phyloP scores from a whole-genome alignment of 2,797 vertebrate genomes.

The Thamnophis elegans region DNA sequence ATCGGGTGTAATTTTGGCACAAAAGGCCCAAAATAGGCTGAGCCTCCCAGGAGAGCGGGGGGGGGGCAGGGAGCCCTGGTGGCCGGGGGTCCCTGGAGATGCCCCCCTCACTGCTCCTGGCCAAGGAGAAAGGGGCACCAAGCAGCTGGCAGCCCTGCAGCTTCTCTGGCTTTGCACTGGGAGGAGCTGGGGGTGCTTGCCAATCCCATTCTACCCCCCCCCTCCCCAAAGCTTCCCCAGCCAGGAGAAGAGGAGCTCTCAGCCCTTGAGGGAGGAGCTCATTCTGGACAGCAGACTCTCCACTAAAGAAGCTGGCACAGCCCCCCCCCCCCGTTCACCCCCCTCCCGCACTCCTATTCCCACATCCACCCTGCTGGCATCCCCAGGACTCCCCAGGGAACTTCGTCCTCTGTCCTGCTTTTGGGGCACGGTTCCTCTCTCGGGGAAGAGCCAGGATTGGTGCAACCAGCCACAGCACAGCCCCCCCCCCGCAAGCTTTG shows the following conservation, averaged over 20 bases:
- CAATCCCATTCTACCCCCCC: accelerated
- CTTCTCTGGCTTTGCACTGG: background rate
- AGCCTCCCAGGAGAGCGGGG: background rate
- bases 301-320: background rate
- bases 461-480: background rate
- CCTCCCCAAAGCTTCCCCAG: background rate
- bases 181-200: accelerated
- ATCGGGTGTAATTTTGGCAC: background rate
- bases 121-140: background rate
- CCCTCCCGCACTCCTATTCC: background rate
- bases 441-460: background rate
- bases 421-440: background rate
- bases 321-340: accelerated
- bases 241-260: background rate
- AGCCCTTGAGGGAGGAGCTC: background rate
- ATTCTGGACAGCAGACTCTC: background rate
- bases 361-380: background rate
- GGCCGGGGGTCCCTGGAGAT: background rate
- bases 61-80: background rate
- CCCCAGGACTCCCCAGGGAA: too few species aligned
- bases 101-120: background rate
- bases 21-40: background rate
- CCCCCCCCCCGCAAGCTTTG: too few species aligned
- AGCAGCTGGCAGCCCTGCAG: background rate
- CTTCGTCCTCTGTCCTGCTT: background rate